Conservation (phyloP, 2,888 invertebrate species). For the Bursaphelenchus okinawaensis region DNA sequence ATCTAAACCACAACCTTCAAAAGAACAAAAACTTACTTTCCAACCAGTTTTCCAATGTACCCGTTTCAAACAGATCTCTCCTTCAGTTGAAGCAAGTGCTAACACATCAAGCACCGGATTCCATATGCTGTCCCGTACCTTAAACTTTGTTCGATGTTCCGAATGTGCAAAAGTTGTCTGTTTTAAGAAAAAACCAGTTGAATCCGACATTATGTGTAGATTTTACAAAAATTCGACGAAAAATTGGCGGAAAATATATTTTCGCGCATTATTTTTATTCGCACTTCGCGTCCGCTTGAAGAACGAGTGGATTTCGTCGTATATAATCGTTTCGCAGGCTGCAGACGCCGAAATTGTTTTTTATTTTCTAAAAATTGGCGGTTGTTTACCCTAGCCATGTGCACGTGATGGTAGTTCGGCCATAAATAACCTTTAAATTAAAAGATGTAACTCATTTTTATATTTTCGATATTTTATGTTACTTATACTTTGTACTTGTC, state of each 20-base stretch:
- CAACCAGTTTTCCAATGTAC: conserved; percentile 46
- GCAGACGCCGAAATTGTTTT: too few relatives aligned
- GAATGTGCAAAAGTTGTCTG: background rate
- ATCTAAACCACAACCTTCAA: background rate
- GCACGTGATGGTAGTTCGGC: too few relatives aligned
- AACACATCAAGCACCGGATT: conserved; percentile 39
- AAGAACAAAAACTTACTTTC: conserved; percentile 31
- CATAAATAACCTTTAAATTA: too few relatives aligned
- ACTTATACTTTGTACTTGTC: too few relatives aligned
- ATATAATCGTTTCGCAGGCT: too few relatives aligned
- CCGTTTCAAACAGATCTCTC: conserved; percentile 42
- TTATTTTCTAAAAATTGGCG: too few relatives aligned
- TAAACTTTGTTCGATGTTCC: conserved; percentile 13
- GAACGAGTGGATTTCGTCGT: too few relatives aligned
- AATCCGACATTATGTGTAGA: background rate
- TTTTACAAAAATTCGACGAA: background rate
- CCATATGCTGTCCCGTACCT: conserved; percentile 25
- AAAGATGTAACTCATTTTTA: too few relatives aligned
- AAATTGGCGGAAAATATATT: background rate
- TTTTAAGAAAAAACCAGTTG: background rate
- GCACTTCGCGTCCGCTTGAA: too few relatives aligned
- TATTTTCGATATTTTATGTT: too few relatives aligned
- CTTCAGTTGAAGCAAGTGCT: conserved; percentile 40
- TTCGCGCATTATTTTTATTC: too few relatives aligned
- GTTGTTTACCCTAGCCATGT: too few relatives aligned